A percentile compares a stretch with the other conserved stretches of the same genome.
These are phyloP conservation scores for Chaunax sp. DNA, from an alignment of 2,797 vertebrate species.

Conservation along the genomic window DNA sequence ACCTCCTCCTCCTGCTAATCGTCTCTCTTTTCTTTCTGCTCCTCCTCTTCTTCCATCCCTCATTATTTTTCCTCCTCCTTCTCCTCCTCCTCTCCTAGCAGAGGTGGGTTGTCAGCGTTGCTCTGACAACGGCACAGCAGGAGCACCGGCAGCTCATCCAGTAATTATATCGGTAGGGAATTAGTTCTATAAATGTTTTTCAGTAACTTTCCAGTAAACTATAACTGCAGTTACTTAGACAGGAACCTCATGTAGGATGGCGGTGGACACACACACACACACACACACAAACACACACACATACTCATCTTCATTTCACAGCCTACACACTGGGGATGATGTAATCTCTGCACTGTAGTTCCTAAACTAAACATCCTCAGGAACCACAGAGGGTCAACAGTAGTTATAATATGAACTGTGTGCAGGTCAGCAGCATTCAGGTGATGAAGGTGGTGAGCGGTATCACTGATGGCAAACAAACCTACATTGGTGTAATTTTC, in stretches of 20 bases:
- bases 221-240: constrained; percentile 36
- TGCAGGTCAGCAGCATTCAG: constrained; percentile 3
- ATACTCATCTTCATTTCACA: constrained; percentile 18
- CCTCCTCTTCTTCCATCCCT: constrained; percentile 38
- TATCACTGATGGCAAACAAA: not conserved
- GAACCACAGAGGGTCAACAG: constrained; percentile 1
- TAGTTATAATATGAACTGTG: constrained; percentile 12
- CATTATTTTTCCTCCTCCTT: constrained; percentile 51
- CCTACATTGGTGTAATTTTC: constrained; percentile 8
- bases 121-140: constrained; percentile 69
- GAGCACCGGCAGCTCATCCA: constrained; percentile 71
- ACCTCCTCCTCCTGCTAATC: constrained; percentile 18
- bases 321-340: constrained; percentile 31
- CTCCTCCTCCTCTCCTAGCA: constrained; percentile 64
- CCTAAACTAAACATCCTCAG: constrained; percentile 9
- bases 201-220: constrained; percentile 48
- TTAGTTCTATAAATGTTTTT: constrained; percentile 32
- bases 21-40: constrained; percentile 38
- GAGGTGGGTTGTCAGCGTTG: constrained; percentile 74
- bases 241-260: constrained; percentile 36
- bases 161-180: constrained; percentile 69
- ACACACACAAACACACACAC: not conserved
- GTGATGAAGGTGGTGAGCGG: constrained; percentile 31
- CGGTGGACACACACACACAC: constrained; percentile 10
- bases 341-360: constrained; percentile 13